Conservation (phyloP, 1,140 invertebrate genomes). For the Apolygus lucorum region DNA sequence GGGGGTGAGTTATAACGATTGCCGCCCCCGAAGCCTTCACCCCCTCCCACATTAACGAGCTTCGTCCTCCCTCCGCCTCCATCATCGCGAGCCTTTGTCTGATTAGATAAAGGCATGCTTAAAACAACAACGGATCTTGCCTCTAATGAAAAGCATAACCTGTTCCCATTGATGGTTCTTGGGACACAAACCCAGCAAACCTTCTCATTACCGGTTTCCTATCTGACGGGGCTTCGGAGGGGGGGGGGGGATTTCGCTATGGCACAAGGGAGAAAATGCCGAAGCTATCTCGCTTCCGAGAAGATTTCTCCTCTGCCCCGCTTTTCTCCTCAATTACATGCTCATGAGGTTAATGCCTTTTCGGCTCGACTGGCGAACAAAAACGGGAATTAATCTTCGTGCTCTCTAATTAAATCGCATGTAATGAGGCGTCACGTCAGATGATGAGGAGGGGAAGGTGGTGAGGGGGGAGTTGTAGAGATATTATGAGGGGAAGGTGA, state of each 20-base stretch:
- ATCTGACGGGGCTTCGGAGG: neutral
- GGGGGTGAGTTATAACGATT: conserved; percentile 38
- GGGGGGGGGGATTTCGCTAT: neutral
- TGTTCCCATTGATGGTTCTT: conserved; percentile 10
- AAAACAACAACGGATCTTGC: conserved; percentile 42
- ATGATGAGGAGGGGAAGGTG: no score
- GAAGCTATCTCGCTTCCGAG: neutral
- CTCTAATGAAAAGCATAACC: conserved; percentile 38
- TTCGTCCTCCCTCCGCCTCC: neutral
- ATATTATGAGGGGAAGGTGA: no score
- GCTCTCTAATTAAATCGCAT: neutral
- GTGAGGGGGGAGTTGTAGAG: no score
- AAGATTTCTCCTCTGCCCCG: neutral
- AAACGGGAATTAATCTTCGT: neutral
- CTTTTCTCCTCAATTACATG: neutral
- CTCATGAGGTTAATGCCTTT: neutral
- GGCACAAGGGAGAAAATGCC: neutral
- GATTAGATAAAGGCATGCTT: conserved; percentile 42
- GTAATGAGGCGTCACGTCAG: neutral
- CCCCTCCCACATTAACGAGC: conserved; percentile 5
- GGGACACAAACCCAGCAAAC: neutral
- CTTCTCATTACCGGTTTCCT: conserved; percentile 16
- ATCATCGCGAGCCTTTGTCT: conserved; percentile 36
- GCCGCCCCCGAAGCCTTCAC: conserved; percentile 18
- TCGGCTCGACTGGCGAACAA: neutral